These are phyloP conservation scores for Thalassarche chlororhynchos DNA, from an alignment of 2,113 vertebrate genomes.

Conservation along the genomic window DNA sequence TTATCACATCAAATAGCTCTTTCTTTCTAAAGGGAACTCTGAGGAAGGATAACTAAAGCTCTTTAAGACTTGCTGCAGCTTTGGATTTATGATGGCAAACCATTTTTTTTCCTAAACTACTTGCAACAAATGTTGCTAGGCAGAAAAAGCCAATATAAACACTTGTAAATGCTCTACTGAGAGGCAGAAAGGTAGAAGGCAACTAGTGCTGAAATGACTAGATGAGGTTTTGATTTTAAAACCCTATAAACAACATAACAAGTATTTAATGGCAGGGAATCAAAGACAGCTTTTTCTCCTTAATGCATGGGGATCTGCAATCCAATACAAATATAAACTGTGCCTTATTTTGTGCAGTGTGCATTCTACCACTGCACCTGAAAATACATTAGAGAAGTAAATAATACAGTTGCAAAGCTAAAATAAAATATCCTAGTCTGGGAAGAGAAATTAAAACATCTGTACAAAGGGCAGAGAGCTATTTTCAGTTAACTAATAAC, in stretches of 20 bases:
- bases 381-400: background rate
- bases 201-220: background rate
- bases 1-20: background rate
- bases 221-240: constrained; percentile 48
- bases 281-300: background rate
- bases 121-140: constrained; percentile 38
- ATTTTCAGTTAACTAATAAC: constrained; percentile 12
- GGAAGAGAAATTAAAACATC: background rate
- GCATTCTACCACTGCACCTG: background rate
- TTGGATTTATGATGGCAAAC: constrained; percentile 20
- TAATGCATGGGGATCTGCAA: background rate
- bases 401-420: background rate
- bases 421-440: background rate
- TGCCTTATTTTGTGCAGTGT: background rate
- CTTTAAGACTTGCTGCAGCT: constrained; percentile 21
- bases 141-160: constrained; percentile 1
- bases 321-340: background rate
- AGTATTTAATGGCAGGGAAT: background rate
- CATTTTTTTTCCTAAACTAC: background rate
- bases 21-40: constrained; percentile 2
- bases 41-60: constrained; percentile 36
- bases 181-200: background rate
- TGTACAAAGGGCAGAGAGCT: background rate
- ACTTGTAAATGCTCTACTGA: constrained; percentile 19
- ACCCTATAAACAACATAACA: background rate